Conservation (phyloP, 2,888 invertebrate species). For the Lasiommata megera region DNA sequence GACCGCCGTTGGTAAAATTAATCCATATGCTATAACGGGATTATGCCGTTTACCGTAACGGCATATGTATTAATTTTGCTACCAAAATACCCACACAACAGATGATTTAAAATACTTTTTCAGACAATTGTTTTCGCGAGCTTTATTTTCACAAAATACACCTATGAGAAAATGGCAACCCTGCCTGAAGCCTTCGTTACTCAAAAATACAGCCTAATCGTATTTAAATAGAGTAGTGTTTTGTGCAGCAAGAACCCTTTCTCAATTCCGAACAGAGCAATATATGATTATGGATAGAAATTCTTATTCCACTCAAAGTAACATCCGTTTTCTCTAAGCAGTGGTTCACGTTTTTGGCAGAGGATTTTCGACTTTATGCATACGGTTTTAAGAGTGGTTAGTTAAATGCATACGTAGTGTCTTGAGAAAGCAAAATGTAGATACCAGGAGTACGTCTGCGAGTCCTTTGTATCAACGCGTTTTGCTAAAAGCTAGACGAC, state of each 20-base stretch:
- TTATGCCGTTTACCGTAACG: no score
- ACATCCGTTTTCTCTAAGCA: conserved; percentile 74
- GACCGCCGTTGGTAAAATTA: no score
- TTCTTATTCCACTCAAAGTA: conserved; percentile 78
- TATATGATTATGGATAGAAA: conserved; percentile 69
- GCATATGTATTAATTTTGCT: no score
- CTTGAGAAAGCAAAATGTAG: conserved; percentile 44
- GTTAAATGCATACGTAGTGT: conserved; percentile 35
- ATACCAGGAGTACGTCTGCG: conserved; percentile 38
- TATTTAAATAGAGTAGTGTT: conserved; percentile 29
- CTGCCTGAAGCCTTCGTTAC: conserved; percentile 42
- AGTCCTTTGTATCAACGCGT: conserved; percentile 50
- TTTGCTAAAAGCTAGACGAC: conserved; percentile 42
- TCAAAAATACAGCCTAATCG: conserved; percentile 36
- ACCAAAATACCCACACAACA: no score
- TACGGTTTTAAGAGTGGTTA: not conserved
- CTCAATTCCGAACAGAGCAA: conserved; percentile 61
- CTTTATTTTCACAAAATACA: not conserved
- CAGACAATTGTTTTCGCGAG: no score
- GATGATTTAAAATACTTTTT: no score
- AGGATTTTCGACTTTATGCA: conserved; percentile 20
- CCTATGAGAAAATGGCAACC: not conserved
- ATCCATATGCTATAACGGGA: no score
- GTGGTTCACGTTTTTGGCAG: conserved; percentile 52
- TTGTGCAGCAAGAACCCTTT: conserved; percentile 25